phyloP scores from a whole-genome alignment of 2,113 vertebrate species.

The Amblyornis subalaris region DNA sequence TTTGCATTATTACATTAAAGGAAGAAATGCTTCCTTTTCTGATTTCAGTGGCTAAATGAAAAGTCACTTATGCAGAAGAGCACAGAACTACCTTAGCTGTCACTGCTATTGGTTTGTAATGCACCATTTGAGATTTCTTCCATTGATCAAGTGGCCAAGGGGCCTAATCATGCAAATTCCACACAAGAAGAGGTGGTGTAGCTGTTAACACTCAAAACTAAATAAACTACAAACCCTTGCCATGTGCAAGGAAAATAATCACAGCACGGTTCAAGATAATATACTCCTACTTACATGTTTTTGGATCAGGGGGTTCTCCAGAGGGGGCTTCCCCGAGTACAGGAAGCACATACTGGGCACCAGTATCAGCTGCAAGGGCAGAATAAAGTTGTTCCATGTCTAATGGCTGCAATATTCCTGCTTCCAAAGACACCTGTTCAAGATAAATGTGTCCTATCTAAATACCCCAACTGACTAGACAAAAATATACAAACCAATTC shows the following conservation, averaged over 20 bases:
- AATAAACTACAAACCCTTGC: background rate
- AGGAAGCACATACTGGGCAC: background rate
- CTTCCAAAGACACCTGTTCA: constrained; percentile 59
- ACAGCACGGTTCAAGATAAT: background rate
- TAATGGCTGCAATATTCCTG: background rate
- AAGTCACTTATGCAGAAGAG: background rate
- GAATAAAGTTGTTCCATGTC: background rate
- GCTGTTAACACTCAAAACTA: background rate
- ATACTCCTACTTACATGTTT: constrained; percentile 64
- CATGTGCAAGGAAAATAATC: background rate
- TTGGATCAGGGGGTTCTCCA: constrained; percentile 20
- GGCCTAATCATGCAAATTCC: background rate
- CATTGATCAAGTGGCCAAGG: background rate
- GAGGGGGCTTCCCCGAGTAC: background rate
- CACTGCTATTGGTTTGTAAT: background rate
- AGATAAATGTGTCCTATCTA: background rate
- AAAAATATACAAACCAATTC: background rate
- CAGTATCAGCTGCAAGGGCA: background rate
- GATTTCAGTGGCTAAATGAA: background rate
- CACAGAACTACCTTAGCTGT: background rate
- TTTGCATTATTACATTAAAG: background rate
- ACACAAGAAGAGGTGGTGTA: background rate
- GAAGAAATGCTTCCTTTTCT: background rate
- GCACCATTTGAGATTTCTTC: background rate
- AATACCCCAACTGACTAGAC: background rate